phyloP scores from a whole-genome alignment of 2,888 invertebrate species.

The Drosophila antonietae region DNA sequence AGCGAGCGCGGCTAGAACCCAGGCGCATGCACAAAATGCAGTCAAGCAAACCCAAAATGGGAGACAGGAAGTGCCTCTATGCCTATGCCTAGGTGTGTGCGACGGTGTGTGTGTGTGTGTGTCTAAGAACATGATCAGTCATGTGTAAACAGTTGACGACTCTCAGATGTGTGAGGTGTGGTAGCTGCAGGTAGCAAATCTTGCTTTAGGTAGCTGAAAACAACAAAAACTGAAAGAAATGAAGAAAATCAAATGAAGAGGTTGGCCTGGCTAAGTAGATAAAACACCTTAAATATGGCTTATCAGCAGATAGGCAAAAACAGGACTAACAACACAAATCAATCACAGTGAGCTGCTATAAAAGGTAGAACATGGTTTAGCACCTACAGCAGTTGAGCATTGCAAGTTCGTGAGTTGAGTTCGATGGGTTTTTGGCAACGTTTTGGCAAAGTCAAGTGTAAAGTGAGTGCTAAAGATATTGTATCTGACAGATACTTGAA shows the following conservation, averaged over 20 bases:
- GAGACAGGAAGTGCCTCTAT: conserved; percentile 70
- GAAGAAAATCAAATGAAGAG: conserved; percentile 46
- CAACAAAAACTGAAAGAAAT: conserved; percentile 18
- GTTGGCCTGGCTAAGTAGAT: conserved; percentile 40
- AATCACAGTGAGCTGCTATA: conserved; percentile 51
- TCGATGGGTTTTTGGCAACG: conserved; percentile 57
- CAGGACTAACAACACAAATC: neutral
- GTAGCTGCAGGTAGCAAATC: conserved; percentile 48
- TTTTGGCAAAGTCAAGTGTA: conserved; percentile 33
- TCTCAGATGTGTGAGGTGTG: conserved; percentile 46
- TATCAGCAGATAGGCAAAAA: conserved; percentile 16
- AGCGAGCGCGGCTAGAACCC: conserved; percentile 8
- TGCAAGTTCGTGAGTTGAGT: conserved; percentile 5
- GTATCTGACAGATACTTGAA: neutral
- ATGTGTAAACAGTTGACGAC: conserved; percentile 72
- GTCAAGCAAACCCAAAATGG: conserved; percentile 71
- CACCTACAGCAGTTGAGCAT: conserved; percentile 40
- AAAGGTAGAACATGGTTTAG: conserved; percentile 29
- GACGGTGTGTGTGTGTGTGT: conserved; percentile 36
- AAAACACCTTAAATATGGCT: conserved; percentile 38
- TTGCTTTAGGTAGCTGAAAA: conserved; percentile 36
- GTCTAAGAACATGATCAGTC: conserved; percentile 69
- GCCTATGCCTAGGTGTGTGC: conserved; percentile 23
- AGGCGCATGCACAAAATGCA: conserved; percentile 51
- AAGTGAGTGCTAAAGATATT: conserved; percentile 13